Evolutionary conservation across 2,888 invertebrate genomes (phyloP).

Genomic region (Thecophora atra): DNA sequence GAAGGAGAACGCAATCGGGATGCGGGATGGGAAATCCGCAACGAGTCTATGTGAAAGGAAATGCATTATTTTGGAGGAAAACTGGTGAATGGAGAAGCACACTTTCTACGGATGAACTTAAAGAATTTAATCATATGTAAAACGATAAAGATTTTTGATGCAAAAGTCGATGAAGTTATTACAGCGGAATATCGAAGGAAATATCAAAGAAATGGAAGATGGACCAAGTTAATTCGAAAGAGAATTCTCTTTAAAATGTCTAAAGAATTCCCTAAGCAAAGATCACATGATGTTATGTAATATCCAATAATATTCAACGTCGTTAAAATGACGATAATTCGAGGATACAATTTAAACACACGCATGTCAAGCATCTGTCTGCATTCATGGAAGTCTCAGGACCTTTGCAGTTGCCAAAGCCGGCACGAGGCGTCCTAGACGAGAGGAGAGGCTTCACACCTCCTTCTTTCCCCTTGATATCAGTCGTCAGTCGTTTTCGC

Average conservation of each 20-base stretch:
- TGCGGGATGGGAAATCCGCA: background rate
- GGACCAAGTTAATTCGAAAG: no score
- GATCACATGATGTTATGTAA: background rate
- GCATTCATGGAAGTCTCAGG: slow-evolving; percentile 49
- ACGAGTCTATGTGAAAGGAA: background rate
- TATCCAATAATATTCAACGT: background rate
- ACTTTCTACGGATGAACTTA: background rate
- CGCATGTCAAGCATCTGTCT: background rate
- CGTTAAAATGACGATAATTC: no score
- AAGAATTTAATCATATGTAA: background rate
- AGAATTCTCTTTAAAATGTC: no score
- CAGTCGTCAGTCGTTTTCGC: slow-evolving; percentile 60
- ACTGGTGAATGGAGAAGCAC: background rate
- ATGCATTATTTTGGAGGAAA: background rate
- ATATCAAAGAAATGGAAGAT: no score
- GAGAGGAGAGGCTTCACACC: no score
- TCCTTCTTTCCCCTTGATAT: slow-evolving; percentile 63
- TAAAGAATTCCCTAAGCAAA: no score
- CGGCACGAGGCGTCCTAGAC: slow-evolving; percentile 52
- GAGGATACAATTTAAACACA: no score
- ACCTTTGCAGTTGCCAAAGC: slow-evolving; percentile 59
- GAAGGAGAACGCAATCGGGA: background rate
- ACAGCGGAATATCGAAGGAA: no score
- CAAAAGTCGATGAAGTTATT: no score
- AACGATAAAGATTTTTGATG: no score